Base-by-base conservation (phyloP, 2,113 vertebrate genomes). In the Delphinus delphis region DNA sequence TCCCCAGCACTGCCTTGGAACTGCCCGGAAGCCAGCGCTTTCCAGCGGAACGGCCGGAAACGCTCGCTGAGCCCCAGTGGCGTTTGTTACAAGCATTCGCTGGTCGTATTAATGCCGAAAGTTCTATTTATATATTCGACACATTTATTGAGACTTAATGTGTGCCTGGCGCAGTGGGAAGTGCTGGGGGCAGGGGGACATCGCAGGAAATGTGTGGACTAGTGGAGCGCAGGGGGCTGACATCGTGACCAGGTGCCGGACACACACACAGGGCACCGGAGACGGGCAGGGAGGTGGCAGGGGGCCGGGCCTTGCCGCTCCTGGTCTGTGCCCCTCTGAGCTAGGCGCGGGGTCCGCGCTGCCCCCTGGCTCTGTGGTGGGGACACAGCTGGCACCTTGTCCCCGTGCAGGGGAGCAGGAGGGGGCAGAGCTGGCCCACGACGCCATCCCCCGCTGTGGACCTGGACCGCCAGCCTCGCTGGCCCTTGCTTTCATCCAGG, bases 171-270 rank as follows among this genome's bases (percentile, higher is more conserved):
- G 0, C 13, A 0, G 7, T 6, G 1, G 2, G 1, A 3, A 8
- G 65, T 3, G 0, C 2, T 38, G 44, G 9, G 26, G 26, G 11
- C 3, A 18, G 9, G 1, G 4, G 21, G 1, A 0, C 1, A 0
- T 5, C n/a, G 7, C 31, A 0, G 8, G 73, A 47, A 9, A 3
- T 1, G 1, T 4, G 6, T 6, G 4, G 21, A 25, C n/a, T 23
- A 1, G 55, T 26, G 17, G 31, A 44, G 44, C 44, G 17, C 65
- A 31, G 44, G 31, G 13, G 6, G 36, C 11, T 2, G 3, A 17
- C 20, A 44, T 0, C 6, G 7, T 36, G 28, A n/a, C 31, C 21
- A 67, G 67, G 38, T 0, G 15, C 28, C 14, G 0, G 82, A 23
- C 31, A 20, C 14, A 28, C 68, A 28, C 5, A 0, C 23, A 5